Base-by-base conservation (phyloP, 2,113 vertebrate species). In the Brachyhypopomus occidentalis region DNA sequence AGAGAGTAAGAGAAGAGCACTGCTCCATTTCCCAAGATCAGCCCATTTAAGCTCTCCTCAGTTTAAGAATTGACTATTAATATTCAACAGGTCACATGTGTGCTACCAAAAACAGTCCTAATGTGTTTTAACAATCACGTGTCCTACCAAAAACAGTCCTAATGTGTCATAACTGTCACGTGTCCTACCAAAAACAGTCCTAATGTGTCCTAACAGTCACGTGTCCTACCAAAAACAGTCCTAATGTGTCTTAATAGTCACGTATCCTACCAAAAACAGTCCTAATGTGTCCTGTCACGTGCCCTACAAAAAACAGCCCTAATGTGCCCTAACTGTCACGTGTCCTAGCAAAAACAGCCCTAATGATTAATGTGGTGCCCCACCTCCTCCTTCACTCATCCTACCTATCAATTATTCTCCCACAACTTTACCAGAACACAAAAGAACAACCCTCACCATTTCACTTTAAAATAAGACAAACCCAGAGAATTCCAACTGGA, bases 51-150 rank as follows among this genome's bases (percentile, higher is more conserved):
- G 77, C 83, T 83, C 81, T 85, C 86, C 74, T 85, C 85, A 86
- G 84, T 86, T 87, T 80, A 82, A 79, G 85, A 83, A 86, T 86
- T 87, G 80, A 77, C 79, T 77, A 88, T 89, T 86, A 89, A 89
- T 86, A 89, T 87, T 88, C 80, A 89, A 81, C 79, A 85, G 85
- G 86, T 85, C 80, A 70, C 23, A 66, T 25, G 27, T 79, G 82
- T 77, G 72, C 30, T 30, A 30, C 30, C 30, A 30, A 30, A 30
- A 30, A 30, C 30, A 30, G 30, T 30, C 30, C 30, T 30, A 30
- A 30, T 30, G 3, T 30, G 30, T 30, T 3, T 3, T 30, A 30
- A 30, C 30, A 30, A 30, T 30, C 30, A 30, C 30, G 30, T 79
- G 84, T 77, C 75, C 80, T 79, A 86, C 84, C 81, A 89, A 86